These are phyloP conservation scores for Phycodurus eques DNA, from an alignment of 2,113 vertebrate species.

Conservation along the genomic window DNA sequence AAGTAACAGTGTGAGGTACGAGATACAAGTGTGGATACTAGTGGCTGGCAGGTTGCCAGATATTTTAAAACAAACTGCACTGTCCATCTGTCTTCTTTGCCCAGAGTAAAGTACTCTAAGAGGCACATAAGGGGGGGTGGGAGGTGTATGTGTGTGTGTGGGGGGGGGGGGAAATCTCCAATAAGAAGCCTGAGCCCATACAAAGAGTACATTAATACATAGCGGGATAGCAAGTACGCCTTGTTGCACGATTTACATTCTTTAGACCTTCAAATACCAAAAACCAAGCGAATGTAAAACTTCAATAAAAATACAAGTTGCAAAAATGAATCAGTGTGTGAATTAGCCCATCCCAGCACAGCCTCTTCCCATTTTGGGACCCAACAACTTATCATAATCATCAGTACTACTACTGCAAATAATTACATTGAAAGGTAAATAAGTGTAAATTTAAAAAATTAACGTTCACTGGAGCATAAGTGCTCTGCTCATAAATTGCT, in stretches of 20 bases:
- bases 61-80: conserved; percentile 41
- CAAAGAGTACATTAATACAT: neutral
- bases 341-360: neutral
- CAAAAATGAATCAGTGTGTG: neutral
- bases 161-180: neutral
- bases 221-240: neutral
- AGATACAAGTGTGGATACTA: conserved; percentile 34
- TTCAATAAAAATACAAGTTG: neutral
- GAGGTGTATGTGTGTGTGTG: too few relatives aligned
- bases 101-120: conserved; percentile 15
- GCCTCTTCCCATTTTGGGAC: too few relatives aligned
- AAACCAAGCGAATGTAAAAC: neutral
- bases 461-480: too few relatives aligned
- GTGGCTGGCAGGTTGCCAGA: conserved; percentile 50
- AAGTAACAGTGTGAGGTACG: conserved; percentile 44
- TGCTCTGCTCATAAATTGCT: too few relatives aligned
- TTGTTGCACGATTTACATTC: neutral
- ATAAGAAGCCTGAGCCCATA: neutral
- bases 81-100: conserved; percentile 48
- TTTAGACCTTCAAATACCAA: neutral
- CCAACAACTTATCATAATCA: too few relatives aligned
- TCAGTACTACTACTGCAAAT: too few relatives aligned
- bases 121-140: conserved; percentile 3
- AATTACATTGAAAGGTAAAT: too few relatives aligned
- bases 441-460: too few relatives aligned